Percentiles rank a stretch among this genome's conserved stretches.
These are phyloP conservation scores for Anoplophora glabripennis DNA, from an alignment of 1,140 invertebrate genomes.

Conservation along the genomic window DNA sequence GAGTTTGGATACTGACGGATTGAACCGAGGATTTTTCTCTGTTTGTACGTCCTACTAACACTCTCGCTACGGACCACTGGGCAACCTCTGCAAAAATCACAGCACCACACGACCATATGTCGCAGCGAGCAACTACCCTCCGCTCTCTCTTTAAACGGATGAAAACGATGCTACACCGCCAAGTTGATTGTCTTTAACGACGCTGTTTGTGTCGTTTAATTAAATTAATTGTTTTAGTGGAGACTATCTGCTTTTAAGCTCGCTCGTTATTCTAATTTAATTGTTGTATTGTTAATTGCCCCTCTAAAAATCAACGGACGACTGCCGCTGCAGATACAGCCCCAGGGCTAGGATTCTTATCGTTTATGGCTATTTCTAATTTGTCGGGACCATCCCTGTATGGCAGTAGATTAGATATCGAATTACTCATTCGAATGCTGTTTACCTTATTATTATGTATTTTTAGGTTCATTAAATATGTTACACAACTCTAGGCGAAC, in stretches of 20 bases:
- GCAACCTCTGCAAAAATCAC: slow-evolving; percentile 23
- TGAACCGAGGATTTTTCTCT: too few relatives aligned
- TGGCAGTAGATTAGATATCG: too few relatives aligned
- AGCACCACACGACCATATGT: slow-evolving; percentile 18
- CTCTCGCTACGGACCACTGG: background rate
- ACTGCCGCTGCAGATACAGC: background rate
- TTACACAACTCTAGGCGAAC: too few relatives aligned
- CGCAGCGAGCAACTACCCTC: slow-evolving; percentile 17
- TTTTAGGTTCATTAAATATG: too few relatives aligned
- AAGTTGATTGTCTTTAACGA: slow-evolving; percentile 27
- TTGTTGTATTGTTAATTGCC: slow-evolving; percentile 27
- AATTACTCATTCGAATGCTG: too few relatives aligned
- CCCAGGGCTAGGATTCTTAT: too few relatives aligned
- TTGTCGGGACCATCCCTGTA: too few relatives aligned
- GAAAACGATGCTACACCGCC: slow-evolving; percentile 21
- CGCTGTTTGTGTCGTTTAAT: slow-evolving; percentile 34
- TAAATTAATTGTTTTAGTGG: slow-evolving; percentile 31
- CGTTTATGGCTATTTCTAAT: too few relatives aligned
- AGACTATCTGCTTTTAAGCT: slow-evolving; percentile 22
- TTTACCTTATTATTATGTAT: too few relatives aligned
- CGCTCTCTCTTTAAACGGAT: slow-evolving; percentile 13
- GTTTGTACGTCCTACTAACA: too few relatives aligned
- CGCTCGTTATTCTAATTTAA: slow-evolving; percentile 31
- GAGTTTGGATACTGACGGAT: too few relatives aligned
- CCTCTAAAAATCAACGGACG: slow-evolving; percentile 18